Percentiles rank a stretch among this genome's conserved stretches.
These are phyloP conservation scores for Otocyon megalotis DNA, from an alignment of 2,113 vertebrate species.

Conservation along the genomic window DNA sequence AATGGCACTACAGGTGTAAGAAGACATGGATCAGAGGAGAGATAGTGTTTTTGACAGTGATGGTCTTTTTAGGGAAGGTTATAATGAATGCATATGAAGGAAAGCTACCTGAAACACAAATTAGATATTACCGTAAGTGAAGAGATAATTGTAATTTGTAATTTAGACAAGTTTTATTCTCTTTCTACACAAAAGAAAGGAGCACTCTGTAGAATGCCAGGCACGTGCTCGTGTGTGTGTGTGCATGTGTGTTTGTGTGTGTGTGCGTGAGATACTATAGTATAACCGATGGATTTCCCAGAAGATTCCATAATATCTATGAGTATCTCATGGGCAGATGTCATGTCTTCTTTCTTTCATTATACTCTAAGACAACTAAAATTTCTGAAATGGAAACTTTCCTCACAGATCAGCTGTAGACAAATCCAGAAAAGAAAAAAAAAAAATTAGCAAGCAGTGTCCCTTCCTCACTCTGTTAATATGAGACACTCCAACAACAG, in stretches of 20 bases:
- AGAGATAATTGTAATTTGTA: background rate
- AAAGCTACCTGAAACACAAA: background rate
- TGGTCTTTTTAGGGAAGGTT: background rate
- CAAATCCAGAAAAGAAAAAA: background rate
- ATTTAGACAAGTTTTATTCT: background rate
- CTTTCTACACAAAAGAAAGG: background rate
- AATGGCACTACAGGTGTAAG: accelerated
- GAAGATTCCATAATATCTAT: background rate
- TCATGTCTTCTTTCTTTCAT: background rate
- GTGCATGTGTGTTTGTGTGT: background rate
- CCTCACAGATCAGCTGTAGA: background rate
- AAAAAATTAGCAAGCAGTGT: accelerated
- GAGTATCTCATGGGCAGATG: background rate
- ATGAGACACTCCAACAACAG: background rate
- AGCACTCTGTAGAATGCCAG: background rate
- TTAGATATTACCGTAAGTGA: background rate
- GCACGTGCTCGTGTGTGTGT: background rate
- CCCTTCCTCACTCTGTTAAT: background rate
- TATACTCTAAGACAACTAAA: background rate
- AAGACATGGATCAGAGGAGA: background rate
- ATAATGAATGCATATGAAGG: background rate
- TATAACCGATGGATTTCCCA: background rate
- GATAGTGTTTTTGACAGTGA: background rate
- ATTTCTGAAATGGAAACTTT: background rate
- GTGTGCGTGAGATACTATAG: background rate